Evolutionary conservation across 2,113 vertebrate species (phyloP).

Genomic region (Otis tarda): DNA sequence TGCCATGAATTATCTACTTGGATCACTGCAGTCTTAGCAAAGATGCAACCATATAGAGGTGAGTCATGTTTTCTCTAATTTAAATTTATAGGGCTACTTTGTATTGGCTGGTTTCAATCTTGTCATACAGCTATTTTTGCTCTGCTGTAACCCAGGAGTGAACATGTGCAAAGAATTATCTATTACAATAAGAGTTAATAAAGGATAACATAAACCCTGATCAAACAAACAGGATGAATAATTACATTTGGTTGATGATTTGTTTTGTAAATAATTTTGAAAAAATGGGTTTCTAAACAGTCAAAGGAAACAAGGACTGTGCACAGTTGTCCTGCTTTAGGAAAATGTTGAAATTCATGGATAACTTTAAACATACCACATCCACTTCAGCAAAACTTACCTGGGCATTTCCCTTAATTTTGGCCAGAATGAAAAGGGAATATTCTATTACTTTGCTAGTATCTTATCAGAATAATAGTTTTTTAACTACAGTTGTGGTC

Average conservation of each 20-base stretch:
- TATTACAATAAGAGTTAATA: constrained; percentile 25
- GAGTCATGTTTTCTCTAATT: constrained; percentile 22
- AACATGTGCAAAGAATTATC: constrained; percentile 56
- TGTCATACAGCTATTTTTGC: neutral
- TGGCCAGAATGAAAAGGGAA: neutral
- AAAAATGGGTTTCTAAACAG: neutral
- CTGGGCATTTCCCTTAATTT: neutral
- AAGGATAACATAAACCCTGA: constrained; percentile 20
- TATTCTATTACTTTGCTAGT: neutral
- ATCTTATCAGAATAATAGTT: neutral
- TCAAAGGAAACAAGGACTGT: neutral
- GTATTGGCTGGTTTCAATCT: neutral
- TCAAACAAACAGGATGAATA: constrained; percentile 33
- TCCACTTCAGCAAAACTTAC: neutral
- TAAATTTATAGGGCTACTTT: constrained; percentile 28
- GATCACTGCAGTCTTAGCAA: constrained; percentile 44
- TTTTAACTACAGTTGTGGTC: neutral
- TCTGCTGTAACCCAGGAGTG: neutral
- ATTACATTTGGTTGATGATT: neutral
- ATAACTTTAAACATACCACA: neutral
- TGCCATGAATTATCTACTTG: neutral
- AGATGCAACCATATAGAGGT: constrained; percentile 6
- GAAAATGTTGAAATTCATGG: neutral
- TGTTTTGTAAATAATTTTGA: neutral
- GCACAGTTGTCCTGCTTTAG: neutral